Percentiles rank a stretch among this genome's conserved stretches.
Evolutionary conservation across 2,888 invertebrate species (phyloP).

Genomic region (Piscicola geometra): DNA sequence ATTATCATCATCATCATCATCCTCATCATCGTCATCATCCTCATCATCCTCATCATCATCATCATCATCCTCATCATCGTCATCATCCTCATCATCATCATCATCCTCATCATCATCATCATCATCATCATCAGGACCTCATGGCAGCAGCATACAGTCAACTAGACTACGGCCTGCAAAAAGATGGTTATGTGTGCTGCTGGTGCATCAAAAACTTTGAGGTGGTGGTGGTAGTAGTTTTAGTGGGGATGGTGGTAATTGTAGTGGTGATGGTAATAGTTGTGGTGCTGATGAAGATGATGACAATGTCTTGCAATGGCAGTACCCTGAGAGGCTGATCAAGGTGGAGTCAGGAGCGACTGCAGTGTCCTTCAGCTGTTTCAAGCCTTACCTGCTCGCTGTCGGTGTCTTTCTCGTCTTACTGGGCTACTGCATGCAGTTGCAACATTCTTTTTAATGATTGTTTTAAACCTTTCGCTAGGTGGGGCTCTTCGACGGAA

Average conservation of each 20-base stretch:
- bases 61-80: constrained; percentile 25
- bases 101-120: not conserved
- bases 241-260: not conserved
- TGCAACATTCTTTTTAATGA: not conserved
- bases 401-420: not conserved
- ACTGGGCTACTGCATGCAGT: constrained; percentile 27
- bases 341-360: constrained; percentile 19
- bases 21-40: no score
- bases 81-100: constrained; percentile 26
- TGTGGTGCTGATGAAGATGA: not conserved
- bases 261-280: not conserved
- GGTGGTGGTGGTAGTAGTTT: not conserved
- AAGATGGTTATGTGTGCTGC: constrained; percentile 23
- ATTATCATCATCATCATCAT: constrained; percentile 24
- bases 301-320: not conserved
- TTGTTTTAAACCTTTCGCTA: not conserved
- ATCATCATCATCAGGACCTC: constrained; percentile 12
- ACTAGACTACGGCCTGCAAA: not conserved
- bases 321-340: constrained; percentile 25
- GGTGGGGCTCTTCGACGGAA: constrained; percentile 26
- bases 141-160: constrained; percentile 21
- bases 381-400: constrained; percentile 21
- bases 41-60: not conserved
- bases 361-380: constrained; percentile 24
- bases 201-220: constrained; percentile 34